These are phyloP conservation scores for Drosophila mauritiana DNA, from an alignment of 1,140 invertebrate genomes.

Conservation along the genomic window DNA sequence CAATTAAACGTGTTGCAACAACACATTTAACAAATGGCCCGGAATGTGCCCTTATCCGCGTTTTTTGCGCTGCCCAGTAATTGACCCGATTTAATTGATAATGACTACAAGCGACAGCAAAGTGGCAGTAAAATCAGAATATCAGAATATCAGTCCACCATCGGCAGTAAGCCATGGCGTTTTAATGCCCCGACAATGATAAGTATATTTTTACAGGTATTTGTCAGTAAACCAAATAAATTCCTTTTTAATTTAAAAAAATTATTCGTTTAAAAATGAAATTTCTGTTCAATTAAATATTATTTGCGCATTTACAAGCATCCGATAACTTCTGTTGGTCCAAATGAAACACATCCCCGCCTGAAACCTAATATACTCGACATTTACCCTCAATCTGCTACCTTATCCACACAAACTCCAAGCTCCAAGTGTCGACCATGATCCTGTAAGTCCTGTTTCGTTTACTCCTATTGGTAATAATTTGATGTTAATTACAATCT, in stretches of 20 bases:
- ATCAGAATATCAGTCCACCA: not conserved
- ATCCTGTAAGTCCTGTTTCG: constrained; percentile 19
- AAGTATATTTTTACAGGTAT: not conserved
- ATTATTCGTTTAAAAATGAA: not conserved
- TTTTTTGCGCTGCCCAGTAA: constrained; percentile 19
- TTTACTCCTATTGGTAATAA: constrained; percentile 69
- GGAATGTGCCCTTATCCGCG: constrained; percentile 11
- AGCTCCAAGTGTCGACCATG: constrained; percentile 11
- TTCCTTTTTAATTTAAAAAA: no score
- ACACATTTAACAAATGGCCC: constrained; percentile 21
- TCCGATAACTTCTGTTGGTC: not conserved
- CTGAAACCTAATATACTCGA: not conserved
- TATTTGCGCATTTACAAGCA: not conserved
- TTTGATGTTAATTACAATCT: constrained; percentile 82
- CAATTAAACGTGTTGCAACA: constrained; percentile 49
- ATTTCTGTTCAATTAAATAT: not conserved
- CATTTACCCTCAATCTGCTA: constrained; percentile 2
- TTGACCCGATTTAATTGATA: constrained; percentile 46
- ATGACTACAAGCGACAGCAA: constrained; percentile 10
- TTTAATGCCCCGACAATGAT: not conserved
- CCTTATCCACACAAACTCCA: constrained; percentile 8
- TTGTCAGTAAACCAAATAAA: no score
- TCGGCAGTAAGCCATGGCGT: not conserved
- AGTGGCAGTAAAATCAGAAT: constrained; percentile 5
- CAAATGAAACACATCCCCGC: not conserved